phyloP scores from a whole-genome alignment of 1,140 invertebrate species.

The Leptonema lineaticorne region DNA sequence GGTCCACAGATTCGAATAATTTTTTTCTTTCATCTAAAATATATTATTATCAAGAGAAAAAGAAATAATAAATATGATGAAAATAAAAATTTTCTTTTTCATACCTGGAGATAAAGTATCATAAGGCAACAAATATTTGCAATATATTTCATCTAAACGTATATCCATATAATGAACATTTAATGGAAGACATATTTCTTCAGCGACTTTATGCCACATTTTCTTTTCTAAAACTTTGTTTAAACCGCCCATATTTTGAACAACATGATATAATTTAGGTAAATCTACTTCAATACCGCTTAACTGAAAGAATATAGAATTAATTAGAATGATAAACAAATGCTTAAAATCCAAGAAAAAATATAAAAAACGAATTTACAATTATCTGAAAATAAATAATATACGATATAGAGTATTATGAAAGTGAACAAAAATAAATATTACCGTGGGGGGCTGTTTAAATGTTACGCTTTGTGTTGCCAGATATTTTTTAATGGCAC shows the following conservation, averaged over 20 bases:
- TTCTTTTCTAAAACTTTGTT: conserved; percentile 90
- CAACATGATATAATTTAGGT: conserved; percentile 80
- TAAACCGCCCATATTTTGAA: conserved; percentile 82
- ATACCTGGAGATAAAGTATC: conserved; percentile 76
- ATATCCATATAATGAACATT: conserved; percentile 78
- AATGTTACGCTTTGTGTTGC: conserved; percentile 75
- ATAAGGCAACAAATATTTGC: conserved; percentile 91
- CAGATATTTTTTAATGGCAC: conserved; percentile 83
- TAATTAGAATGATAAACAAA: neutral
- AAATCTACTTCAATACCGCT: conserved; percentile 90
- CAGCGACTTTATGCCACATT: conserved; percentile 86
- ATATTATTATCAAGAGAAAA: too few species aligned
- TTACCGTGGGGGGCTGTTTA: conserved; percentile 73
- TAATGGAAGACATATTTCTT: conserved; percentile 84
- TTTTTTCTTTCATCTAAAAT: conserved; percentile 67
- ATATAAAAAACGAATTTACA: neutral
- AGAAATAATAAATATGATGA: too few species aligned
- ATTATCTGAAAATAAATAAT: neutral
- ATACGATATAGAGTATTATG: neutral
- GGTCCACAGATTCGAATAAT: conserved; percentile 73
- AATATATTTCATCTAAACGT: conserved; percentile 89
- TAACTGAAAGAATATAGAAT: conserved; percentile 59
- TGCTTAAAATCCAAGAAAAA: neutral
- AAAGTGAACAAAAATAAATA: conserved; percentile 7
- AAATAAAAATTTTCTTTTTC: too few species aligned